A percentile compares a stretch with the other conserved stretches of the same genome.
Evolutionary conservation across 2,888 invertebrate genomes (phyloP).

Genomic region (Macroteleia sp.): DNA sequence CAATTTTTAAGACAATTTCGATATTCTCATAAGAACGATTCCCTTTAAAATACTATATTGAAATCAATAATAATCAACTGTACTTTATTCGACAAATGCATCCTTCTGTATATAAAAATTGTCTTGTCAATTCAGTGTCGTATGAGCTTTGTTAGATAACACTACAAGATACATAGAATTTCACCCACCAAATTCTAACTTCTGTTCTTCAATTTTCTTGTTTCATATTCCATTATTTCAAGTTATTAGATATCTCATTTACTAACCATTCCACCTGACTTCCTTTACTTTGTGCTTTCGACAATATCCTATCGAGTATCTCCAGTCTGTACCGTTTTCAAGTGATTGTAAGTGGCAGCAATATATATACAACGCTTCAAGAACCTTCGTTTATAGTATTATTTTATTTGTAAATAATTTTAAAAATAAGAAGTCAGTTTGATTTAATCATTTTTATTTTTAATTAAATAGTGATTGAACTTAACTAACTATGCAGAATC

Average conservation of each 20-base stretch:
- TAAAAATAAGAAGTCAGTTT: no score
- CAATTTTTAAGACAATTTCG: no score
- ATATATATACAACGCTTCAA: no score
- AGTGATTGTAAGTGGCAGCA: neutral
- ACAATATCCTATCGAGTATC: neutral
- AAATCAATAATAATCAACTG: no score
- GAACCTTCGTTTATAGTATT: neutral
- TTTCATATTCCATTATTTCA: slow-evolving; percentile 4
- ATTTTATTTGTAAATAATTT: no score
- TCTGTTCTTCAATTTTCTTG: neutral
- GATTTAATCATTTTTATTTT: no score
- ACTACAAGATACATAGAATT: neutral
- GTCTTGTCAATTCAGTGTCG: neutral
- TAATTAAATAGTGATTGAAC: no score
- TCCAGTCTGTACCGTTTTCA: neutral
- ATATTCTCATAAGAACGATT: no score
- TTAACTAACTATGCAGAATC: no score
- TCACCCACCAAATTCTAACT: neutral
- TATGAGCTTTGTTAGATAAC: neutral
- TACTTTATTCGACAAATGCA: neutral
- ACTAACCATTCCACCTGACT: neutral
- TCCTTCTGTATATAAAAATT: slow-evolving; percentile 2
- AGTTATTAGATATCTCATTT: neutral
- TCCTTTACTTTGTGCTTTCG: neutral
- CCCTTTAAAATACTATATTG: no score